Evolutionary conservation across 2,797 vertebrate genomes (phyloP).

Genomic region (Acanthopagrus latus): DNA sequence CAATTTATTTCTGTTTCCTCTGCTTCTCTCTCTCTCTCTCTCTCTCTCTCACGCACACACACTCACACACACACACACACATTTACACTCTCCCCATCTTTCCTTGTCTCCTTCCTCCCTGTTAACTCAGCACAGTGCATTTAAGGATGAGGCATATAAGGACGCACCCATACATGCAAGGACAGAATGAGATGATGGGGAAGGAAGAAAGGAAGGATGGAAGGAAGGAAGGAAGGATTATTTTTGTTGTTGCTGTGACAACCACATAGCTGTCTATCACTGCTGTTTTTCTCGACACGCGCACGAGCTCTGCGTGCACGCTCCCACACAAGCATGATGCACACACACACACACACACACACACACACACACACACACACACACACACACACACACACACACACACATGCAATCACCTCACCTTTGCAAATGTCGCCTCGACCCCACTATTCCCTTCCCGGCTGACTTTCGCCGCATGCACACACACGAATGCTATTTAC

Average conservation of each 20-base stretch:
- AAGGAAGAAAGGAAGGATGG: constrained; percentile 2
- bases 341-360: constrained; percentile 1
- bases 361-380: not conserved
- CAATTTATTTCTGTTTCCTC: constrained; percentile 75
- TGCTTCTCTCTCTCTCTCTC: constrained; percentile 11
- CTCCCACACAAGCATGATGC: not conserved
- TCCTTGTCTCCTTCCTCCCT: constrained; percentile 39
- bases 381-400: constrained; percentile 1
- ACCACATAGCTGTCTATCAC: constrained; percentile 47
- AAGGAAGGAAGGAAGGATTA: not conserved
- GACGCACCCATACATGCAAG: constrained; percentile 47
- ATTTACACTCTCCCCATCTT: constrained; percentile 36
- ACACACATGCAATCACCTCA: constrained; percentile 14
- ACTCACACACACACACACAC: constrained; percentile 10
- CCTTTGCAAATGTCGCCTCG: constrained; percentile 55
- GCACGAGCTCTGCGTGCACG: not conserved
- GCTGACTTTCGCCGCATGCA: constrained; percentile 19
- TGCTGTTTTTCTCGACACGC: constrained; percentile 31
- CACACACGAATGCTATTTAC: constrained; percentile 15
- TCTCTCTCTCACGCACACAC: not conserved
- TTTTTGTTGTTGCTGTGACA: constrained; percentile 66
- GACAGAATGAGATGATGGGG: constrained; percentile 30
- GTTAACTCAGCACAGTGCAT: constrained; percentile 38
- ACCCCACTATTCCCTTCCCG: constrained; percentile 24
- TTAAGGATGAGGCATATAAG: constrained; percentile 49